phyloP scores from a whole-genome alignment of 1,140 invertebrate genomes.

The Bilobella aurantiaca region DNA sequence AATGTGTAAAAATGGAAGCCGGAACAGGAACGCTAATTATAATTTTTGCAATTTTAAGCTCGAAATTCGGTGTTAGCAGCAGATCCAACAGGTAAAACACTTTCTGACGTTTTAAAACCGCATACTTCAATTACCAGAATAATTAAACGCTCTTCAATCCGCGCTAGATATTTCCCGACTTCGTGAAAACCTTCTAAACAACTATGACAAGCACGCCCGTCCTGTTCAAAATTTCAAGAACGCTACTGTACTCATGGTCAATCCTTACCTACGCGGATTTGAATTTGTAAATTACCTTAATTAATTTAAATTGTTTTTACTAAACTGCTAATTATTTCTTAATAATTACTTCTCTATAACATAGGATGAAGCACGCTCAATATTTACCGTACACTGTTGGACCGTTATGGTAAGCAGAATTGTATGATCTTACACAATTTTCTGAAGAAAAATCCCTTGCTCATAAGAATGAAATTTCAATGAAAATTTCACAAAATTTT shows the following conservation, averaged over 20 bases:
- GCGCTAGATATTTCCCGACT: constrained; percentile 28
- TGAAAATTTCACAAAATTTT: background rate
- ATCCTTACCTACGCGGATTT: constrained; percentile 22
- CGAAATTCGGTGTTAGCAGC: no score
- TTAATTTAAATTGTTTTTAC: constrained; percentile 11
- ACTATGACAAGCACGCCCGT: constrained; percentile 24
- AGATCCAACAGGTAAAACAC: no score
- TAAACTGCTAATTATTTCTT: background rate
- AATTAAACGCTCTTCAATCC: no score
- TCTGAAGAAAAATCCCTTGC: no score
- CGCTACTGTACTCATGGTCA: constrained; percentile 19
- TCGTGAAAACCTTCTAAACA: constrained; percentile 12
- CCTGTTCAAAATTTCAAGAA: constrained; percentile 24
- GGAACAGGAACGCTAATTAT: no score
- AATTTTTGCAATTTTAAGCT: no score
- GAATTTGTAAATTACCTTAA: constrained; percentile 26
- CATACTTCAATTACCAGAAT: no score
- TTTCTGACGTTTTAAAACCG: no score
- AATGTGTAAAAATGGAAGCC: no score
- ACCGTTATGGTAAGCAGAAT: constrained; percentile 26
- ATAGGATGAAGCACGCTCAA: constrained; percentile 24
- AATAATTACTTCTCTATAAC: background rate
- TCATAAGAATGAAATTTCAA: background rate
- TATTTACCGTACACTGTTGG: constrained; percentile 29
- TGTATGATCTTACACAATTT: no score